Percentiles rank a stretch among this genome's conserved stretches.
Conservation (phyloP, 1,140 invertebrate species). For the Drosophila malerkotliana region DNA sequence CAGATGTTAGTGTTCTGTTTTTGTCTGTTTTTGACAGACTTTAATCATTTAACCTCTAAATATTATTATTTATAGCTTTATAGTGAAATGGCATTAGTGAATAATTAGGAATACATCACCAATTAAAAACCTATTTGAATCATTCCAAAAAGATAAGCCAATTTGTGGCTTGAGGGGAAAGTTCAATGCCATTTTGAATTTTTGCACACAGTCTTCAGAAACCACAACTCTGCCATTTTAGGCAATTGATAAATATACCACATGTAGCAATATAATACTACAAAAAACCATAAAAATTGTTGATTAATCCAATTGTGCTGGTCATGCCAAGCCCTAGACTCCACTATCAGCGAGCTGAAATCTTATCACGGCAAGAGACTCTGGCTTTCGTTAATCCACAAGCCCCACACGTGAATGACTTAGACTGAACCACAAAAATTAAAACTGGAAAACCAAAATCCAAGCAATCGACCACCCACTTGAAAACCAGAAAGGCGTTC, state of each 20-base stretch:
- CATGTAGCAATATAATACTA: slow-evolving; percentile 6
- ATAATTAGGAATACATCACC: neutral
- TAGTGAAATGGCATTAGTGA: neutral
- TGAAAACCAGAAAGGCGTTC: slow-evolving; percentile 9
- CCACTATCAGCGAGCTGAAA: slow-evolving; percentile 9
- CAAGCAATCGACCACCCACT: neutral
- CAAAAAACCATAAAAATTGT: slow-evolving; percentile 25
- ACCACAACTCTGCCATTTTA: slow-evolving; percentile 27
- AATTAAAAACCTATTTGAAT: slow-evolving; percentile 29
- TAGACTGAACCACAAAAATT: neutral
- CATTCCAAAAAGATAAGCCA: slow-evolving; percentile 7
- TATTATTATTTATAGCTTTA: neutral
- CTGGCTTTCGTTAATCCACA: slow-evolving; percentile 25
- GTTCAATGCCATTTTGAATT: slow-evolving; percentile 32
- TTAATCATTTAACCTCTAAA: neutral
- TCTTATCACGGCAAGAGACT: slow-evolving; percentile 21
- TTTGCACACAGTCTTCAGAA: slow-evolving; percentile 29
- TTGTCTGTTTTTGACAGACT: neutral
- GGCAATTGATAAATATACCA: slow-evolving; percentile 14
- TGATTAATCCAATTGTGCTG: slow-evolving; percentile 35
- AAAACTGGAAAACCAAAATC: neutral
- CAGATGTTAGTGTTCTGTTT: too few relatives aligned
- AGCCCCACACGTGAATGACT: slow-evolving; percentile 23
- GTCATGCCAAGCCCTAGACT: slow-evolving; percentile 31
- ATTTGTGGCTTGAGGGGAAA: slow-evolving; percentile 29